phyloP scores from a whole-genome alignment of 1,140 invertebrate species.

The Drosophila elegans region DNA sequence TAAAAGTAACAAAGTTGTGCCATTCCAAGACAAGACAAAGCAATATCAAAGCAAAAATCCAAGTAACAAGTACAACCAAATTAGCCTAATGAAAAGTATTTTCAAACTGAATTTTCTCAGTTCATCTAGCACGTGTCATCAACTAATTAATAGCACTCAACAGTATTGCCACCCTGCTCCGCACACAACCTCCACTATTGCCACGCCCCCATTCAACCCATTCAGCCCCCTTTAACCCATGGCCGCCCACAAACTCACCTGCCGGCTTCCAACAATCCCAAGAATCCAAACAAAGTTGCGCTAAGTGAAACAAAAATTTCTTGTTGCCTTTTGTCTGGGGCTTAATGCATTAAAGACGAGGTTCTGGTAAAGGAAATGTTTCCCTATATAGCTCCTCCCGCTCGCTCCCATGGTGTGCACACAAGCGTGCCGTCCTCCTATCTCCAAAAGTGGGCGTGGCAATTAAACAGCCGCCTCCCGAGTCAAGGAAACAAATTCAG shows the following conservation, averaged over 20 bases:
- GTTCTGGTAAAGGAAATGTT: constrained; percentile 3
- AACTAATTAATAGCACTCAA: constrained; percentile 43
- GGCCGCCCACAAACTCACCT: constrained; percentile 12
- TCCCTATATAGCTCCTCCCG: constrained; percentile 15
- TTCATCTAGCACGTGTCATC: constrained; percentile 40
- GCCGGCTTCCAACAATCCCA: constrained; percentile 14
- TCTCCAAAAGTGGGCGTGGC: constrained; percentile 51
- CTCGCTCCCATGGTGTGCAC: constrained; percentile 50
- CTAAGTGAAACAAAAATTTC: constrained; percentile 47
- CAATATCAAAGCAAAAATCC: constrained; percentile 5
- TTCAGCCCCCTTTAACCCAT: too few species aligned
- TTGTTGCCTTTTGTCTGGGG: constrained; percentile 48
- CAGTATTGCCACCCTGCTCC: constrained; percentile 6
- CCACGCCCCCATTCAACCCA: too few species aligned
- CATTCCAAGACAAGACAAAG: not conserved
- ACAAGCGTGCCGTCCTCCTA: constrained; percentile 48
- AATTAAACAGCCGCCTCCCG: constrained; percentile 59
- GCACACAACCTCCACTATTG: not conserved
- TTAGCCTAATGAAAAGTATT: constrained; percentile 25
- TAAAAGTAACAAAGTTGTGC: too few species aligned
- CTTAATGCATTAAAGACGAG: constrained; percentile 64
- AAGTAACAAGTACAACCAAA: not conserved
- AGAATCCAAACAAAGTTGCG: constrained; percentile 30
- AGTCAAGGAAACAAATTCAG: constrained; percentile 2
- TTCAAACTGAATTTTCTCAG: constrained; percentile 12